A percentile compares a stretch with the other conserved stretches of the same genome.
These are phyloP conservation scores for Cebus imitator DNA, from an alignment of 2,113 vertebrate genomes.

Conservation along the genomic window DNA sequence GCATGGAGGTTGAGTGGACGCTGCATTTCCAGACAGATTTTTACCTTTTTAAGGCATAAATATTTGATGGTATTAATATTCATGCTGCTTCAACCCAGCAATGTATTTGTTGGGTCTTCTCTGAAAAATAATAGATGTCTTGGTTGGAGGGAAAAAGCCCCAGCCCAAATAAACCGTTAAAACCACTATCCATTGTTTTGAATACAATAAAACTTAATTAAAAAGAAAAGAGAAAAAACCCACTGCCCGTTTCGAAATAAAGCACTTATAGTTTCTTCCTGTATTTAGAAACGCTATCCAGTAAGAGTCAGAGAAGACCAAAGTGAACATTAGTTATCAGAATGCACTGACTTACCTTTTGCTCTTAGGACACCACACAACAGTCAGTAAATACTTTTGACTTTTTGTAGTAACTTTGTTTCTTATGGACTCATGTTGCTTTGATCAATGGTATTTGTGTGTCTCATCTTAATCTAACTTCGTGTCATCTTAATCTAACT, in stretches of 20 bases:
- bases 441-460: neutral
- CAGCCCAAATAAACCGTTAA: neutral
- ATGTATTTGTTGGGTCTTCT: constrained; percentile 14
- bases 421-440: neutral
- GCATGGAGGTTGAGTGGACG: too few relatives aligned
- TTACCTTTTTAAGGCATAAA: neutral
- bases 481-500: neutral
- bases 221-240: too few relatives aligned
- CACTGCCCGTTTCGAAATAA: neutral
- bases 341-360: neutral
- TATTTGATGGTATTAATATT: neutral
- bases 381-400: neutral
- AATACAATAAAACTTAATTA: too few relatives aligned
- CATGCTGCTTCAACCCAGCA: neutral
- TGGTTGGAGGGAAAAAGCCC: neutral
- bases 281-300: constrained; percentile 16
- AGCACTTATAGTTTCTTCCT: neutral
- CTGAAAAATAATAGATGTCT: constrained; percentile 8
- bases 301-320: constrained; percentile 10
- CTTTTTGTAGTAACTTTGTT: neutral
- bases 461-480: neutral
- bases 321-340: neutral
- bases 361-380: neutral
- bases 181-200: neutral
- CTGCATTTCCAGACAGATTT: too few relatives aligned